Evolutionary conservation across 2,797 vertebrate genomes (phyloP).

Genomic region (Diglossa cyanea): DNA sequence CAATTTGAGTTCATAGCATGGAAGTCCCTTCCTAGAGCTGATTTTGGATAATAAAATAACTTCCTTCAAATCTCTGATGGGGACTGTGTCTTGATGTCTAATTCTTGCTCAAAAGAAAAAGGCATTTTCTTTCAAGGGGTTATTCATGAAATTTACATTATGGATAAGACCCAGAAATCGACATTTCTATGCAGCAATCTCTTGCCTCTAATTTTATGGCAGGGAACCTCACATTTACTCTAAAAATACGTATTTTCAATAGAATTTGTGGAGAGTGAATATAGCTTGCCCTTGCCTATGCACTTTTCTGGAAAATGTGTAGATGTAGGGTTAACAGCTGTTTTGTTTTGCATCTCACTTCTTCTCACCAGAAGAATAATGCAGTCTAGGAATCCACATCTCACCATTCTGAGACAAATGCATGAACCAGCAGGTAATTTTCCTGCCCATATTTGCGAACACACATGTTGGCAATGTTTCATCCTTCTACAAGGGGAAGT

Average conservation of each 20-base stretch:
- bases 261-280: background rate
- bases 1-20: background rate
- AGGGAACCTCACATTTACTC: background rate
- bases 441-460: background rate
- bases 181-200: background rate
- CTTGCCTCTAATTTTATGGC: background rate
- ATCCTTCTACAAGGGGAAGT: fast-evolving
- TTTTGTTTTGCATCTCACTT: background rate
- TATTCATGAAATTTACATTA: background rate
- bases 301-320: background rate
- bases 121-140: background rate
- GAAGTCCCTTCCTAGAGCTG: background rate
- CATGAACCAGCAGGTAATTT: background rate
- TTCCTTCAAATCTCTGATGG: background rate
- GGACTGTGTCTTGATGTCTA: background rate
- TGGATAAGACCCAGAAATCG: background rate
- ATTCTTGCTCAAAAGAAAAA: background rate
- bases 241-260: background rate
- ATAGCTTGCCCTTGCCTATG: background rate
- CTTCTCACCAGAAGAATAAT: background rate
- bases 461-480: background rate
- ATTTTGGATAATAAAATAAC: background rate
- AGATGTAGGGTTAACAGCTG: background rate
- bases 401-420: background rate
- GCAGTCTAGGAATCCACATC: background rate